Base-by-base conservation (phyloP, 2,888 invertebrate genomes). In the Nymphalis urticae region DNA sequence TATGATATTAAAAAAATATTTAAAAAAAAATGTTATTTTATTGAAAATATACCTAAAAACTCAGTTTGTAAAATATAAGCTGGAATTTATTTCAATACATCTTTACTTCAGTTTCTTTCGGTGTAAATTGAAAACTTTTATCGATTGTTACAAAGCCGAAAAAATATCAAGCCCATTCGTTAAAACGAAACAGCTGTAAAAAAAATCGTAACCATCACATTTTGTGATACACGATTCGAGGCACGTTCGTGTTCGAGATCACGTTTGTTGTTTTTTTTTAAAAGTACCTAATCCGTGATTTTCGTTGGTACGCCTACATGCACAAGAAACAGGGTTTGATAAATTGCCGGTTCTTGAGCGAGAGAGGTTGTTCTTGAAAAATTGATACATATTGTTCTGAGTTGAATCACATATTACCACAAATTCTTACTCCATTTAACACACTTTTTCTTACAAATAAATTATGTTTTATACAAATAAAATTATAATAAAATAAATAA, bases 121-220 rank as follows among this genome's bases (percentile, higher is more conserved):
- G 54, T 4, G 6, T 7, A 32, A 56, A 56, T 58, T 58, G 36
- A 58, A 58, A 58, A 19, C 58, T 27, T 42, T 42, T 7, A 50
- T 50, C 19, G 32, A 58, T 19, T 36, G 19, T 42, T 58, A 50
- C 56, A 50, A 50, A 50, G 54, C 53, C 66, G 56, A 73, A 73
- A 73, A 75, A 75, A 73, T 74, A 70, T 74, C 73, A 73, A 64
- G 72, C 73, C 75, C 75, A 76, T 79, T 79, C 69, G 62, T 75
- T 73, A 78, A 70, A 73, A 76, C 70, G 75, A 78, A 77, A 62
- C 73, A 75, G 75, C 79, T 72, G 77, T 83, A 84, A 80, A 85
- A 84, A n/a, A 85, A 85, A 84, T 85, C 83, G 85, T 86, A 85
- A 85, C 84, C 80, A 79, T 80, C 78, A 74, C 78, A 81, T 83